Conservation (phyloP, 2,888 invertebrate genomes). For the Thereva nobilitata region DNA sequence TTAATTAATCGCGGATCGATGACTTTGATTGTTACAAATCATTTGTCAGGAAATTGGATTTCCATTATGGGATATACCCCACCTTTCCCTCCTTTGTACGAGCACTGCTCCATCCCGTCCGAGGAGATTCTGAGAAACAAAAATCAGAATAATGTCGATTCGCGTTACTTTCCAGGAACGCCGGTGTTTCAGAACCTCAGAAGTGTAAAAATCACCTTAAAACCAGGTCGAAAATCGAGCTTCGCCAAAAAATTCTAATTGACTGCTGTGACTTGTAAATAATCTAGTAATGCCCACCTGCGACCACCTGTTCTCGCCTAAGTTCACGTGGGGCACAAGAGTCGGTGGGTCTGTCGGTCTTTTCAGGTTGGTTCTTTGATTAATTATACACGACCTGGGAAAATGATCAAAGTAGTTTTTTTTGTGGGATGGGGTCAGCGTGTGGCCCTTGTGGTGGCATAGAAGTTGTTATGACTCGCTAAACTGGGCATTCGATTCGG, state of each 20-base stretch:
- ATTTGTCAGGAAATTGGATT: no score
- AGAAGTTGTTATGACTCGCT: conserved; percentile 28
- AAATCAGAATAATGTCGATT: no score
- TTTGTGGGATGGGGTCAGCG: conserved; percentile 20
- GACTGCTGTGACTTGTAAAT: conserved; percentile 29
- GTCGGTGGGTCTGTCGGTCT: background rate
- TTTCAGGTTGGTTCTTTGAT: conserved; percentile 22
- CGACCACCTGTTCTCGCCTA: conserved; percentile 23
- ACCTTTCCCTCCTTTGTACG: no score
- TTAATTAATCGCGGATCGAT: no score
- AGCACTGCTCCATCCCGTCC: no score
- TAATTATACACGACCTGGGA: conserved; percentile 32
- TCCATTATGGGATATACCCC: no score
- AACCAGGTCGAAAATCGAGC: background rate
- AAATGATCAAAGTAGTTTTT: conserved; percentile 20
- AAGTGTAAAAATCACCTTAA: no score
- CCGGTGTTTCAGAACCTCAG: no score
- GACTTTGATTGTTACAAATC: no score
- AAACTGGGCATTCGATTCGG: conserved; percentile 28
- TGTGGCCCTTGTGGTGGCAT: conserved; percentile 10
- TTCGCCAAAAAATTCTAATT: conserved; percentile 17
- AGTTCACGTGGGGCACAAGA: conserved; percentile 19
- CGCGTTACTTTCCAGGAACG: no score
- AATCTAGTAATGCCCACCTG: background rate
- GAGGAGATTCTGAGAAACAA: no score